phyloP scores from a whole-genome alignment of 2,797 vertebrate species.

The Vespertilio murinus region DNA sequence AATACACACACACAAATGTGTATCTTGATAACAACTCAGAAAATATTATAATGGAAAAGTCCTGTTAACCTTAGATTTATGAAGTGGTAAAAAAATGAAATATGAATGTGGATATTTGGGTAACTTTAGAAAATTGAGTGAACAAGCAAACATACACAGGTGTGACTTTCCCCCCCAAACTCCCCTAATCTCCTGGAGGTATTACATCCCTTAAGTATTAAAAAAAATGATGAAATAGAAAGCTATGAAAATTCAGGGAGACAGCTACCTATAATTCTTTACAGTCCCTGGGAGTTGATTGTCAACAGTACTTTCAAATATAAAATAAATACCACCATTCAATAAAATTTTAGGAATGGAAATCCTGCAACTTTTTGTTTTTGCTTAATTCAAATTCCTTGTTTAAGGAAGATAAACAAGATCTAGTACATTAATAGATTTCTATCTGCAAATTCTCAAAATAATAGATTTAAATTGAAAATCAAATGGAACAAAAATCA shows the following conservation, averaged over 20 bases:
- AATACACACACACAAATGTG: not conserved
- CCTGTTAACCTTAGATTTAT: not conserved
- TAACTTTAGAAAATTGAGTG: not conserved
- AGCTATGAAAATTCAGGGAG: not conserved
- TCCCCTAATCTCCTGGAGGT: not conserved
- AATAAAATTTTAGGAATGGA: not conserved
- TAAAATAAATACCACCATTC: conserved; percentile 30
- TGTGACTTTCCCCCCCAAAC: not conserved
- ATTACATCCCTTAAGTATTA: not conserved
- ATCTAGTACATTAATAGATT: not conserved
- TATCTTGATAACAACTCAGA: not conserved
- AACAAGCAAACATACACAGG: not conserved
- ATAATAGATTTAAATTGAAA: conserved; percentile 15
- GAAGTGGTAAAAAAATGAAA: not conserved
- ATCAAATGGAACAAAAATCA: conserved; percentile 11
- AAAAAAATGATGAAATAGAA: not conserved
- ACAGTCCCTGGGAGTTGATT: not conserved
- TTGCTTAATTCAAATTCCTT: conserved; percentile 5
- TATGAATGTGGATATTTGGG: not conserved
- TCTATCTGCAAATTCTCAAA: conserved; percentile 22
- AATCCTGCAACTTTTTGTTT: not conserved
- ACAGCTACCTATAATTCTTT: not conserved
- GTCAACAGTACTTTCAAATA: conserved; percentile 24
- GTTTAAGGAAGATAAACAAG: conserved; percentile 21
- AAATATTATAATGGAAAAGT: not conserved